A percentile compares a stretch with the other conserved stretches of the same genome.
Evolutionary conservation across 30 jellyfish, hydroid and myxozoan species (phyloP).

Genomic region (Chironex yamaguchii): DNA sequence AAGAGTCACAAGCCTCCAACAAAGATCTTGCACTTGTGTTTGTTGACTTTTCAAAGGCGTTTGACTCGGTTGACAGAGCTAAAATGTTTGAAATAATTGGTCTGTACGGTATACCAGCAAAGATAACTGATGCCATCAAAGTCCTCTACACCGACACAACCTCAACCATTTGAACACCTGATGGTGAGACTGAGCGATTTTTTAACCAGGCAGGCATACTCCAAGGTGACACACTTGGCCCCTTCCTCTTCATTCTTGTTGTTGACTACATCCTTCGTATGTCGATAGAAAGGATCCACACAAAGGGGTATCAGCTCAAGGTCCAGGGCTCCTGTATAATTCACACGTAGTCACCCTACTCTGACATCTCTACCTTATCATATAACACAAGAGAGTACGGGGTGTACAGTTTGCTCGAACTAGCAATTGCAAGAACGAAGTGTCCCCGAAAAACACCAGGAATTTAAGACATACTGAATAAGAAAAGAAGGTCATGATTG

Average conservation of each 20-base stretch:
- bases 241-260: conserved; percentile 7
- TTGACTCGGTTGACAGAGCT: conserved; percentile 23
- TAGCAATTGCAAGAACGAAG: too few species aligned
- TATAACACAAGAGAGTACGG: too few species aligned
- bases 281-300: too few species aligned
- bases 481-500: too few species aligned
- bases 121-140: conserved; percentile 1
- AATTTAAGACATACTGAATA: too few species aligned
- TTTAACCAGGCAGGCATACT: conserved; percentile 9
- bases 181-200: conserved; percentile 3
- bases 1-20: neutral
- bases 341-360: too few species aligned
- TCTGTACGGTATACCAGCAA: conserved; percentile 6
- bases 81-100: conserved; percentile 22
- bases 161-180: conserved; percentile 1
- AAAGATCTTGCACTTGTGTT: neutral
- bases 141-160: conserved; percentile 13
- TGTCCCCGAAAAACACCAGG: too few species aligned
- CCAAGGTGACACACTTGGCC: conserved; percentile 47
- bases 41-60: conserved; percentile 22
- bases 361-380: too few species aligned
- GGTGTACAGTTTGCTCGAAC: too few species aligned
- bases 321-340: too few species aligned
- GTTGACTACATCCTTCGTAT: conserved; percentile 1
- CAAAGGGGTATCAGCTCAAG: too few species aligned